Base-by-base conservation (phyloP, 2,797 vertebrate species). In the Sebastes melanostomus region DNA sequence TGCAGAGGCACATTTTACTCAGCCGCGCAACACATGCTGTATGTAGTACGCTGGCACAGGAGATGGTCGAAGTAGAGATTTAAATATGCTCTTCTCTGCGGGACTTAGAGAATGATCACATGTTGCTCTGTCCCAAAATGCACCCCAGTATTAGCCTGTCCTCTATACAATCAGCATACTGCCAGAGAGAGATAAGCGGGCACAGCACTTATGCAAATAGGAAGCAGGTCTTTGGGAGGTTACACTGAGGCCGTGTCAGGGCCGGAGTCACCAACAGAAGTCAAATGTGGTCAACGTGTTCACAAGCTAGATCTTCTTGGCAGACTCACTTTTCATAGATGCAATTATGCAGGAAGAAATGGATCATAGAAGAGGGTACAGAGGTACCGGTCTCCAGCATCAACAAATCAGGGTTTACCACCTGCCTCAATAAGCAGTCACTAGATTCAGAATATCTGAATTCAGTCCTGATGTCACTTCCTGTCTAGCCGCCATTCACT, bases 1-100 rank as follows among this genome's bases (percentile, higher is more conserved):
- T 73, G 69, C 70, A 76, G 34, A 81, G 13, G 27, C 54, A 58
- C 72, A 60, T 58, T 72, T 75, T 16, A 72, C 54, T 71, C 20
- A 13, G 56, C 27, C 34, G 3, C 73, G 72, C 38, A 54, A 54
- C 59, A 55, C 75, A 72, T 18, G 4, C 59, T 66, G 55, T 42
- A 76, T 56, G 55, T 38, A 80, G 74, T 66, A 66, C 34, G 46
- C 65, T 66, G 66, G 46, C 60, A 30, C 24, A 22, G 32, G 32
- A 61, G 12, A 60, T 13, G 13, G 34, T 20, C 16, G 2, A 27
- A 36, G 65, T 30, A 59, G 55, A 18, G 20, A 67, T 67, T 67
- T 18, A 63, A 72, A 73, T 83, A 59, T 36, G 66, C 22, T 68
- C 18, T 20, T 46, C 20, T 54, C 27, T 78, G 68, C 1, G 1